A percentile compares a stretch with the other conserved stretches of the same genome.
Conservation (phyloP, 2,797 vertebrate genomes). For the Danio albolineatus region DNA sequence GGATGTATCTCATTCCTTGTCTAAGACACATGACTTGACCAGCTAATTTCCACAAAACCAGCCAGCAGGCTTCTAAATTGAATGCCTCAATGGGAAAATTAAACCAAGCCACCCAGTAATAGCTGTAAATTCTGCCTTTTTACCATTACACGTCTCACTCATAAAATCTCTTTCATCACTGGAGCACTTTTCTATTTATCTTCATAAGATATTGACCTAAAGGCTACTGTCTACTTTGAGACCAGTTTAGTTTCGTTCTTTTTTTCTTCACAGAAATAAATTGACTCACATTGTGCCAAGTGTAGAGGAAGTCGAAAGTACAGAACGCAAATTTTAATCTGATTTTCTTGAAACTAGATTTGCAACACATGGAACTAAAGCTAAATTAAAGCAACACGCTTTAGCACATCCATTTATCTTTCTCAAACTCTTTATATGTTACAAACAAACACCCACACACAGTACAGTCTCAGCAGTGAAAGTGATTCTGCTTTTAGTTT, state of each 20-base stretch:
- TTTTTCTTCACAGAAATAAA: not conserved
- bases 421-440: not conserved
- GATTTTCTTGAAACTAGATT: not conserved
- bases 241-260: not conserved
- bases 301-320: slow-evolving; percentile 5
- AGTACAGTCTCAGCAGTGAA: not conserved
- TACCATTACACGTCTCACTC: slow-evolving; percentile 21
- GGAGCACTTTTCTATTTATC: slow-evolving; percentile 6
- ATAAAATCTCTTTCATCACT: slow-evolving; percentile 33
- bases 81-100: slow-evolving; percentile 9
- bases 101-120: slow-evolving; percentile 2
- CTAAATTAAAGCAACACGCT: not conserved
- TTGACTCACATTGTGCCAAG: too few relatives aligned
- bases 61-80: slow-evolving; percentile 12
- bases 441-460: not conserved
- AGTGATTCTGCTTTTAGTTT: not conserved
- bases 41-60: slow-evolving; percentile 50
- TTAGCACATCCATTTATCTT: not conserved
- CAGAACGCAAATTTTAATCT: not conserved
- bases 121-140: slow-evolving; percentile 18
- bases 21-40: slow-evolving; percentile 6
- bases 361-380: not conserved
- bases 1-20: slow-evolving; percentile 23
- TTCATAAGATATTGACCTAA: slow-evolving; percentile 22
- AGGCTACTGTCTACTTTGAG: slow-evolving; percentile 23